A percentile compares a stretch with the other conserved stretches of the same genome.
Evolutionary conservation across 2,797 vertebrate genomes (phyloP).

Genomic region (Lagorchestes hirsutus): DNA sequence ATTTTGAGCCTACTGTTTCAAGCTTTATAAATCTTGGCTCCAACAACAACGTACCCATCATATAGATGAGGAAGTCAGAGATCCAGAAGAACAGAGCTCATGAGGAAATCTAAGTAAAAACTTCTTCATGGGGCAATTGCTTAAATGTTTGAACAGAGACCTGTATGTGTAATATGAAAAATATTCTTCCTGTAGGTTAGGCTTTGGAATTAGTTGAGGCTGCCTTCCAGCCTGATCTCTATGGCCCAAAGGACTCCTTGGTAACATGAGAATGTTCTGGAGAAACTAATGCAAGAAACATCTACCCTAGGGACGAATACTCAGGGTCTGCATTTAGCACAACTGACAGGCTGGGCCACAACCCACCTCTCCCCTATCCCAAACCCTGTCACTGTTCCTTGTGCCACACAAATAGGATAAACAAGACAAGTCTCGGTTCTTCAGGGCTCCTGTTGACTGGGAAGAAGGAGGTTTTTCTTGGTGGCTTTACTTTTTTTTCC

Average conservation of each 20-base stretch:
- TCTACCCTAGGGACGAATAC: neutral
- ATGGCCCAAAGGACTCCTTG: neutral
- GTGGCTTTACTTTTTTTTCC: constrained; percentile 2
- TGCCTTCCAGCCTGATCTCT: neutral
- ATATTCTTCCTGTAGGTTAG: neutral
- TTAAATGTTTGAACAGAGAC: neutral
- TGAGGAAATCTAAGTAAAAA: neutral
- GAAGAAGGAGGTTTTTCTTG: neutral
- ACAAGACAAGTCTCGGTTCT: no score
- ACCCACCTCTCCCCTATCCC: neutral
- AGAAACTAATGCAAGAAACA: neutral
- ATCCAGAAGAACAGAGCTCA: neutral
- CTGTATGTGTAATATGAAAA: neutral
- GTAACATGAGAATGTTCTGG: neutral
- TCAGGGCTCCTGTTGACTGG: neutral
- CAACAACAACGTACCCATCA: neutral
- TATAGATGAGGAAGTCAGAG: neutral
- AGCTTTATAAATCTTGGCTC: neutral
- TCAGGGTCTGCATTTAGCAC: neutral
- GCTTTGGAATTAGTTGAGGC: neutral
- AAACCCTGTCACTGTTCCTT: neutral
- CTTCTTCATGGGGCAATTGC: neutral
- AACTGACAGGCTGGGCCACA: neutral
- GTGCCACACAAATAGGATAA: neutral
- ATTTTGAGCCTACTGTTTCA: neutral